Conservation (phyloP, 2,797 vertebrate species). For the Enteromius paludinosus region DNA sequence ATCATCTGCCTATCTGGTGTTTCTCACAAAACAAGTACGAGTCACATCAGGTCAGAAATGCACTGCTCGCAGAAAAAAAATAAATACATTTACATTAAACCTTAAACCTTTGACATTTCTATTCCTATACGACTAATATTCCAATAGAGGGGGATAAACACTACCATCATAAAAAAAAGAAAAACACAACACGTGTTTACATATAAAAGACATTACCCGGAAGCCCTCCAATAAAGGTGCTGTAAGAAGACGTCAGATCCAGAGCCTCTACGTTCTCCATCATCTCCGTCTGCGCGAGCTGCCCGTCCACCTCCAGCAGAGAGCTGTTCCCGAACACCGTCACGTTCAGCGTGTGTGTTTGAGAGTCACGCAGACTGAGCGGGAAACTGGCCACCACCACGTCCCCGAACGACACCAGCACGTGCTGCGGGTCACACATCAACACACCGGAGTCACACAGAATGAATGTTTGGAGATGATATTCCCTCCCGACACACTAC, state of each 20-base stretch:
- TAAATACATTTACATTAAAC: no score
- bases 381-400: conserved; percentile 82
- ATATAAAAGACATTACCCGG: conserved; percentile 80
- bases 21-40: not conserved
- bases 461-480: no score
- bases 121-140: no score
- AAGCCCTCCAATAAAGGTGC: conserved; percentile 90
- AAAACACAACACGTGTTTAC: no score
- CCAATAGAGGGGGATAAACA: no score
- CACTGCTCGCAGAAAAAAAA: no score
- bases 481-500: no score
- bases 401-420: conserved; percentile 83
- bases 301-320: conserved; percentile 82
- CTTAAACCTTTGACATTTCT: no score
- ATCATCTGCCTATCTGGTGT: not conserved
- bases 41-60: not conserved
- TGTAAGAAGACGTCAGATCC: conserved; percentile 77
- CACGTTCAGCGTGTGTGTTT: conserved; percentile 84
- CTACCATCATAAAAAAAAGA: no score
- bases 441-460: no score
- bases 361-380: conserved; percentile 83
- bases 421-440: conserved; percentile 74
- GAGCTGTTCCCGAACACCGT: conserved; percentile 78
- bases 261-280: conserved; percentile 68
- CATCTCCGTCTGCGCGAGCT: conserved; percentile 76